Evolutionary conservation across 2,888 invertebrate genomes (phyloP).

Genomic region (Scaeva pyrastri): DNA sequence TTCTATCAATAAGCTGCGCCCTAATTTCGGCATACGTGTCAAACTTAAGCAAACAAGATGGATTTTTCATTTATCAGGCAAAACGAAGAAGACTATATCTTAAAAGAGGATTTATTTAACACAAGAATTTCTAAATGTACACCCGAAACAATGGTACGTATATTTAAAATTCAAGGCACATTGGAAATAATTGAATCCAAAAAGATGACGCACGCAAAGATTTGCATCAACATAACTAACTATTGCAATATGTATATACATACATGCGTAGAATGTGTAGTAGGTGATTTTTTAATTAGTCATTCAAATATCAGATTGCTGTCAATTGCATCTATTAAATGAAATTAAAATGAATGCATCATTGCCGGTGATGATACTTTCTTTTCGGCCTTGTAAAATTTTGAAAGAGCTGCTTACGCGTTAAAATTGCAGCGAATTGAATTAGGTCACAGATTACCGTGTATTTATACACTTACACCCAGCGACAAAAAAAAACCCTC

Average conservation of each 20-base stretch:
- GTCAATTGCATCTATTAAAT: not conserved
- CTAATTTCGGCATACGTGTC: slow-evolving; percentile 58
- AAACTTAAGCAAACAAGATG: slow-evolving; percentile 42
- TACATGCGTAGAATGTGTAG: slow-evolving; percentile 9
- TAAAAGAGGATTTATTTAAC: slow-evolving; percentile 60
- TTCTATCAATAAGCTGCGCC: slow-evolving; percentile 9
- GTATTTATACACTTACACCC: not conserved
- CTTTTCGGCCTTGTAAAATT: slow-evolving; percentile 5
- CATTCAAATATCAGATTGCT: slow-evolving; percentile 10
- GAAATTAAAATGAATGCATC: not conserved
- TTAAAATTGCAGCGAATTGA: not conserved
- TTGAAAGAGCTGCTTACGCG: not conserved
- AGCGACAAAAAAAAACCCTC: too few relatives aligned
- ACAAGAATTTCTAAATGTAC: slow-evolving; percentile 54
- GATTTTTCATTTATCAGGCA: slow-evolving; percentile 58
- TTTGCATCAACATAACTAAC: not conserved
- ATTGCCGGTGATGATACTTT: slow-evolving; percentile 14
- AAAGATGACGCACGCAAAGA: slow-evolving; percentile 31
- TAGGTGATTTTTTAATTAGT: slow-evolving; percentile 9
- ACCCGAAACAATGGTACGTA: slow-evolving; percentile 69
- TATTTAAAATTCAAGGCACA: not conserved
- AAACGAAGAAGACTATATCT: slow-evolving; percentile 53
- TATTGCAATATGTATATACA: not conserved
- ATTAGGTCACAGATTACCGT: not conserved
- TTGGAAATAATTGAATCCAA: not conserved